Evolutionary conservation across 2,888 invertebrate species (phyloP).

Genomic region (Ypsolopha sequella): DNA sequence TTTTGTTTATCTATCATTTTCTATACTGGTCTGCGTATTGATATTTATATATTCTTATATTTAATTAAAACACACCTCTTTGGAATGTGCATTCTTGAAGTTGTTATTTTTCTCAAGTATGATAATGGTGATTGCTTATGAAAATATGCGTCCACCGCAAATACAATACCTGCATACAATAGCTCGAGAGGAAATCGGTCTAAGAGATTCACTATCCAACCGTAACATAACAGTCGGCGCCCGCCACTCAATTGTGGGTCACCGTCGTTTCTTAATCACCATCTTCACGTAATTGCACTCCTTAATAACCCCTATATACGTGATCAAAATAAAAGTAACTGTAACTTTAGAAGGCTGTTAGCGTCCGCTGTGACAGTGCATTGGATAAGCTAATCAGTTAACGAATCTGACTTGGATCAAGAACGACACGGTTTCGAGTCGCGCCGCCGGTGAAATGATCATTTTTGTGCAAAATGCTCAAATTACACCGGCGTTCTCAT

Average conservation of each 20-base stretch:
- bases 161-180: constrained; percentile 7
- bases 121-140: too few species aligned
- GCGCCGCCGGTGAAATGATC: constrained; percentile 52
- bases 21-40: too few species aligned
- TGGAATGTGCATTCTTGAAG: too few species aligned
- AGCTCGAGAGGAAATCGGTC: constrained; percentile 16
- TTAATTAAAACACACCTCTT: too few species aligned
- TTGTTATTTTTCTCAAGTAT: too few species aligned
- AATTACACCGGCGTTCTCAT: constrained; percentile 66
- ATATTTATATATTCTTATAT: too few species aligned
- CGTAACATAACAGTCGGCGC: constrained; percentile 39
- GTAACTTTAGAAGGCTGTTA: constrained; percentile 21
- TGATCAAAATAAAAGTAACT: constrained; percentile 19
- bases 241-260: constrained; percentile 23
- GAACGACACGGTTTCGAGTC: background rate
- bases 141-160: too few species aligned
- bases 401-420: background rate
- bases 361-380: constrained; percentile 5
- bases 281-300: constrained; percentile 14
- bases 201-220: constrained; percentile 29
- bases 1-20: too few species aligned
- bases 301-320: constrained; percentile 15
- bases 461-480: constrained; percentile 67
- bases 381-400: background rate
- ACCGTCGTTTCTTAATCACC: constrained; percentile 21